Percentiles rank a stretch among this genome's conserved stretches.
Evolutionary conservation across 37 sponge, comb jelly and placozoan genomes (phyloP).

Genomic region (Amphimedon queenslandica): DNA sequence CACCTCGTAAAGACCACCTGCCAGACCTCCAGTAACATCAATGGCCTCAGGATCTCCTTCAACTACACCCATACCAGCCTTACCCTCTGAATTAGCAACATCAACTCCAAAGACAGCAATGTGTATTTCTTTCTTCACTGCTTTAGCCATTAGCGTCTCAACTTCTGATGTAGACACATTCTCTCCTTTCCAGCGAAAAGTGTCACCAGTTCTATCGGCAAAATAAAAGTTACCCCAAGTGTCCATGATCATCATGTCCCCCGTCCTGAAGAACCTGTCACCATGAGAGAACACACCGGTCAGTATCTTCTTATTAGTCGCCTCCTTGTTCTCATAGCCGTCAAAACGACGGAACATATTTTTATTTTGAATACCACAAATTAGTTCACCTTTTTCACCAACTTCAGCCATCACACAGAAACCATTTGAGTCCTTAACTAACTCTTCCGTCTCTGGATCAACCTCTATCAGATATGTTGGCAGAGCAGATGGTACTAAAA

Average conservation of each 20-base stretch:
- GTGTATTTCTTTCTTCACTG: constrained; percentile 42
- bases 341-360: constrained; percentile 17
- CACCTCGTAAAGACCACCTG: constrained; percentile 29
- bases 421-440: constrained; percentile 52
- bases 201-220: constrained; percentile 91
- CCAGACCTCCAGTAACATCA: constrained; percentile 57
- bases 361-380: constrained; percentile 30
- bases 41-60: constrained; percentile 40
- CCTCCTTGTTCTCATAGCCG: constrained; percentile 50
- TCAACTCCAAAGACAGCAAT: constrained; percentile 83
- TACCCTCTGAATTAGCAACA: constrained; percentile 75
- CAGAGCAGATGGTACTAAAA: constrained; percentile 22
- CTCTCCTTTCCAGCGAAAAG: constrained; percentile 95
- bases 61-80: constrained; percentile 88
- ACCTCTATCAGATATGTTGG: constrained; percentile 34
- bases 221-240: constrained; percentile 77
- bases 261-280: constrained; percentile 65
- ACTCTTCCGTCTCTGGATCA: constrained; percentile 50
- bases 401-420: constrained; percentile 44
- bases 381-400: constrained; percentile 70
- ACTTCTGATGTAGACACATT: constrained; percentile 93
- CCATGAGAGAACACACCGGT: constrained; percentile 56
- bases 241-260: constrained; percentile 75
- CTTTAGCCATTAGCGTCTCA: constrained; percentile 40
- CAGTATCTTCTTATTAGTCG: constrained; percentile 50